Base-by-base conservation (phyloP, 2,888 invertebrate species). In the Gastracanthus pulcherrimus region DNA sequence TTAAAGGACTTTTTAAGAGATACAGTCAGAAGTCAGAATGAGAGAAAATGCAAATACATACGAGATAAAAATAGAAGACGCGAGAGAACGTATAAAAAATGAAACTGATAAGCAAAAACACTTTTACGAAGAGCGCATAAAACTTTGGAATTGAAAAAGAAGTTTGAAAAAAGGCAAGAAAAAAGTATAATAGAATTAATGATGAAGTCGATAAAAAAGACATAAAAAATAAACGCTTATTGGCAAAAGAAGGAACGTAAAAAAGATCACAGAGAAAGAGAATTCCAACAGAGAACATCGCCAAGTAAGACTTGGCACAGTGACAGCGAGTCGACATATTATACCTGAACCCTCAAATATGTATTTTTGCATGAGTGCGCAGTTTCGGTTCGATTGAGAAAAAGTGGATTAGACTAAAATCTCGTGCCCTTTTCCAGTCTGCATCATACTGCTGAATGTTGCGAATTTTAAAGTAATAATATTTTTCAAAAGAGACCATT, bases 261-360 rank as follows among this genome's bases (percentile, higher is more conserved):
- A 67, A 26, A 64, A 72, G 16, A 62, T 23, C 67, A 29, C 31
- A 36, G 51, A 45, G 13, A 55, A 36, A 64, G 66, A 34, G 19
- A 23, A 70, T 55, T 62, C 19, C 36, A 19, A 72, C 19, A 66
- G 48, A 48, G 55, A 67, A 38, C 55, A 79, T 66, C 23, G 55
- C 72, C 55, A 72, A 79, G 71, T 72, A 72, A 72, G 64, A 84
- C 31, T 84, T 84, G 84, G 84, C 84, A 82, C 38, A 16, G 62
- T 80, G 83, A 83, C 84, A 83, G 62, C 41, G 67, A 79, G 29
- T 76, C 76, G 19, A 75, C 41, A 80, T 80, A 76, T 82, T 75
- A 70, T 74, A 78, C 71, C 81, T 80, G 38, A 58, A 69, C 19
- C 13, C 13, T 60, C 45, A 26, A 48, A 58, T 45, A 45, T 70